phyloP scores from a whole-genome alignment of 2,888 invertebrate species.

The Cataglyphis albicans region DNA sequence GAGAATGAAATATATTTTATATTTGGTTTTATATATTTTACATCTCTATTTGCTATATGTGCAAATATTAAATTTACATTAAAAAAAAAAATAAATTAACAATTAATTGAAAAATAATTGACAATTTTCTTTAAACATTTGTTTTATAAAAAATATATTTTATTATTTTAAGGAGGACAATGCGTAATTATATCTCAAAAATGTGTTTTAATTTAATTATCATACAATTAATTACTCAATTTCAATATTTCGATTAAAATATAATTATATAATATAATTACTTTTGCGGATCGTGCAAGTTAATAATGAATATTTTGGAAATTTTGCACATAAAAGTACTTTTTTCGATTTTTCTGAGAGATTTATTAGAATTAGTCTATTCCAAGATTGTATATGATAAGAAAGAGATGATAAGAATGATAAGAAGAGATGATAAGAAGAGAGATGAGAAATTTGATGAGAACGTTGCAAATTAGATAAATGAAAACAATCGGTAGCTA shows the following conservation, averaged over 20 bases:
- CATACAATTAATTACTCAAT: not conserved
- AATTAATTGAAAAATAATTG: not conserved
- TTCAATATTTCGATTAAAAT: not conserved
- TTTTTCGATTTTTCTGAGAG: not conserved
- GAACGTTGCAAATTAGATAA: not conserved
- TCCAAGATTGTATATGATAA: conserved; percentile 1
- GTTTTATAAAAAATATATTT: not conserved
- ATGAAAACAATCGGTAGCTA: conserved; percentile 36
- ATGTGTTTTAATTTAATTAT: not conserved
- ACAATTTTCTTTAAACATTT: not conserved
- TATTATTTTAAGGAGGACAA: not conserved
- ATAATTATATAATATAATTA: not conserved
- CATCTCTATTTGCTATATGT: not conserved
- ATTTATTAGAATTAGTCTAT: not conserved
- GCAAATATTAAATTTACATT: not conserved
- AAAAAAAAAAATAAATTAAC: not conserved
- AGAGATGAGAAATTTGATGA: conserved; percentile 3
- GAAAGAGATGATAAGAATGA: too few relatives aligned
- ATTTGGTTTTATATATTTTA: not conserved
- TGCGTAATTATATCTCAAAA: not conserved
- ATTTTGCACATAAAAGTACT: not conserved
- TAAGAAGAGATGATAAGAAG: not conserved
- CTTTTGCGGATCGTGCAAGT: not conserved
- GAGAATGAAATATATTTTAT: not conserved
- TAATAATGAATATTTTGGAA: not conserved